These are phyloP conservation scores for Dryobota labecula DNA, from an alignment of 2,888 invertebrate species.

Conservation along the genomic window DNA sequence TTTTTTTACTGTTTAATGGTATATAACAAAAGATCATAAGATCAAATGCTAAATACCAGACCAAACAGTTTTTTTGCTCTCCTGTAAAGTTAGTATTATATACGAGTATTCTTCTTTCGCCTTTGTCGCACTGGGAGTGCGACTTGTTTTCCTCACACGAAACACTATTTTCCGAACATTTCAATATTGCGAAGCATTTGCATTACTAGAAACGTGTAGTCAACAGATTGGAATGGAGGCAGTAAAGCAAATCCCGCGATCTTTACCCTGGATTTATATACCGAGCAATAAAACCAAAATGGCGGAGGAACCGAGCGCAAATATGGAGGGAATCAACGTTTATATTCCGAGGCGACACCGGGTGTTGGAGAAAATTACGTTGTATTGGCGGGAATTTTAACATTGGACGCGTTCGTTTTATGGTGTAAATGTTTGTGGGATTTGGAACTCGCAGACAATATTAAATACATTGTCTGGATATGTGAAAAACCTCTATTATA, in stretches of 20 bases:
- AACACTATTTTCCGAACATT: constrained; percentile 26
- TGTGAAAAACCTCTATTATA: no score
- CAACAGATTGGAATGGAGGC: constrained; percentile 33
- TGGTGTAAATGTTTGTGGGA: neutral
- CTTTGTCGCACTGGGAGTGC: no score
- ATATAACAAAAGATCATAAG: no score
- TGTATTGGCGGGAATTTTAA: constrained; percentile 7
- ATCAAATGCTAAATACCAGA: no score
- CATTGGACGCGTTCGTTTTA: neutral
- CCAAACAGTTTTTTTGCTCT: no score
- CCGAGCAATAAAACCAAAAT: constrained; percentile 57
- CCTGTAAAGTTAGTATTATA: no score
- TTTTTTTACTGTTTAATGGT: no score
- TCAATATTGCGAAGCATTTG: constrained; percentile 2
- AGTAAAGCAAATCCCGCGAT: constrained; percentile 49
- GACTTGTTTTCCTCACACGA: constrained; percentile 7
- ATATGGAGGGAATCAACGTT: constrained; percentile 35
- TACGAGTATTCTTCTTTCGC: no score
- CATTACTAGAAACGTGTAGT: constrained; percentile 13
- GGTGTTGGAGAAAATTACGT: constrained; percentile 21
- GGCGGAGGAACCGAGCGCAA: constrained; percentile 26
- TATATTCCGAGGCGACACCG: constrained; percentile 23
- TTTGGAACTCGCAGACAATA: constrained; percentile 15
- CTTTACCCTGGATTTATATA: constrained; percentile 46
- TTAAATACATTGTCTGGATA: no score